A percentile compares a stretch with the other conserved stretches of the same genome.
phyloP scores from a whole-genome alignment of 2,888 invertebrate species.

The Agrochola litura region DNA sequence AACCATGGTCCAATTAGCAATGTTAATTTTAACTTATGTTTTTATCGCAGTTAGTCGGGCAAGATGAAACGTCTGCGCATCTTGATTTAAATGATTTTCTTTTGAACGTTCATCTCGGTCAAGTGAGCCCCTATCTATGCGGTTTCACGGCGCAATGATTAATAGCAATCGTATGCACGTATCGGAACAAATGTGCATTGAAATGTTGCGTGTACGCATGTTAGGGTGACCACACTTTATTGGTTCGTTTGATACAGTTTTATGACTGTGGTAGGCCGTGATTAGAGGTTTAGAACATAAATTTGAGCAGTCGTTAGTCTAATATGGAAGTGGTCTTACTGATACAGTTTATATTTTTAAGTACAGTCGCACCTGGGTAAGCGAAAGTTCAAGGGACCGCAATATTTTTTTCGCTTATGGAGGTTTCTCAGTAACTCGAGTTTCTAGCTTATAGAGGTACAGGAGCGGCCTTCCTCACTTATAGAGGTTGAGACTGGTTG shows the following conservation, averaged over 20 bases:
- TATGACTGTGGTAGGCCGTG: conserved; percentile 45
- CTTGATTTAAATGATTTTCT: conserved; percentile 69
- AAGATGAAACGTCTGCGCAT: conserved; percentile 65
- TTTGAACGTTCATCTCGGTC: conserved; percentile 77
- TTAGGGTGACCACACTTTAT: conserved; percentile 54
- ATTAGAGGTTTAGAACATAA: conserved; percentile 33
- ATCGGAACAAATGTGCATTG: conserved; percentile 64
- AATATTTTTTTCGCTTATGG: too few relatives aligned
- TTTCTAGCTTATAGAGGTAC: too few relatives aligned
- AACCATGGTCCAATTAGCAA: conserved; percentile 64
- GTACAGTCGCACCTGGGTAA: too few relatives aligned
- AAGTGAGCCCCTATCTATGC: conserved; percentile 68
- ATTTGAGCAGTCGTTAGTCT: conserved; percentile 20
- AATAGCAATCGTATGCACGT: conserved; percentile 70
- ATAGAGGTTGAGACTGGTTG: too few relatives aligned
- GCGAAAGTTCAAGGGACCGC: too few relatives aligned
- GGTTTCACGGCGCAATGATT: conserved; percentile 71
- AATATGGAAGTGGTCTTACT: conserved; percentile 7
- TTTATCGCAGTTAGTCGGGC: conserved; percentile 51
- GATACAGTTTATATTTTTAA: neutral
- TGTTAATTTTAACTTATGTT: conserved; percentile 60
- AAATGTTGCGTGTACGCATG: conserved; percentile 65
- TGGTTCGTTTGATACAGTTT: conserved; percentile 51
- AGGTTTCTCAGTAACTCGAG: too few relatives aligned
- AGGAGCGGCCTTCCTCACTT: too few relatives aligned